Evolutionary conservation across 2,888 invertebrate genomes (phyloP), one percentile per base, ranked within the genome.

Genomic region (Parnassius apollo): DNA sequence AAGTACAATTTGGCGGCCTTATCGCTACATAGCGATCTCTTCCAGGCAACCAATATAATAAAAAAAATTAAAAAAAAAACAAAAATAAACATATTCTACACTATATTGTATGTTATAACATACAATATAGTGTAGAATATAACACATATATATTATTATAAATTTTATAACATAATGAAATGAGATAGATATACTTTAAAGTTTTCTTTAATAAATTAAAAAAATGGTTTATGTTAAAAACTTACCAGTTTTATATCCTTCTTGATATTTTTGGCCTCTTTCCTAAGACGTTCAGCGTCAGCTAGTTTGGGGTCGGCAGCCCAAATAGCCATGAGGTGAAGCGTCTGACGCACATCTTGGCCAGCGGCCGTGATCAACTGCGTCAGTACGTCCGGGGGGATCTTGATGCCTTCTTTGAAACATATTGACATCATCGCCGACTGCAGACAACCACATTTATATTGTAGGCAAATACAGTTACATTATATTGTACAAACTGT

Each of bases 331-430:
- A 99, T 91, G 78, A 98, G 94, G 84, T 98, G 98, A 56, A 99
- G 93, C 1, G 97, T 95, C 91, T 99, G 98, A 1, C 99, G 93
- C 67, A 99, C 94, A 83, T 99, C 99, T 76, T 97, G 96, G 76
- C 98, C 97, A 11, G 98, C 96, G 0, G 97, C 95, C 10, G 93
- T 88, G 64, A 99, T 98, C 59, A 99, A 93, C 81, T 97, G 96
- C 59, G 95, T 93, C 18, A 99, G 77, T 59, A 95, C 95, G n/a
- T 96, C 95, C 0, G 94, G 93, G 0, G 94, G 88, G 2, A 98
- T 93, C 80, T 96, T 96, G 2, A 99, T 86, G 57, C 95, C 95
- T 86, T 99, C 99, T 88, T 97, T 98, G 84, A 93, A 97, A 80
- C 98, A 98, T 68, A 99, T 94, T 0, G 96, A 95, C 94, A 97